Evolutionary conservation across 2,888 invertebrate species (phyloP).

Genomic region (Panopea generosa): DNA sequence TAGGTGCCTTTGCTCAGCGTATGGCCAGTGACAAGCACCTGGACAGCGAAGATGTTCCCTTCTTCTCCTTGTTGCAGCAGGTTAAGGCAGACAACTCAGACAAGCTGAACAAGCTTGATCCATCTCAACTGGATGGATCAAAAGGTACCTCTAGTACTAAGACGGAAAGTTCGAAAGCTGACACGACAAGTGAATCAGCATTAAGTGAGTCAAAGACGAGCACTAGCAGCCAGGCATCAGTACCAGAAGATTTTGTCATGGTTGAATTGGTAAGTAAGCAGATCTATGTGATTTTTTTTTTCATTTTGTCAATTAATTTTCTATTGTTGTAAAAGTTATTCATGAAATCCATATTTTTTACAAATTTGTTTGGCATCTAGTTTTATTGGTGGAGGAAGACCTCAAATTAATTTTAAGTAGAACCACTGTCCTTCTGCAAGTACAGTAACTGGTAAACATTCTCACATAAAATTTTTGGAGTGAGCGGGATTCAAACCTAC

Average conservation of each 20-base stretch:
- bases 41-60: slow-evolving; percentile 80
- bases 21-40: slow-evolving; percentile 57
- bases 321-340: too few species aligned
- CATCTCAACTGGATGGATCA: slow-evolving; percentile 21
- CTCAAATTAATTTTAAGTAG: too few species aligned
- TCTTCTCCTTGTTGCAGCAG: slow-evolving; percentile 77
- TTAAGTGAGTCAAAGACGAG: slow-evolving; percentile 68
- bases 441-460: too few species aligned
- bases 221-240: slow-evolving; percentile 72
- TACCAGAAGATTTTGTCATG: slow-evolving; percentile 90
- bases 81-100: slow-evolving; percentile 28
- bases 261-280: slow-evolving; percentile 90
- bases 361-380: too few species aligned
- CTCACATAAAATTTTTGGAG: too few species aligned
- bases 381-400: too few species aligned
- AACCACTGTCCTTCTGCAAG: too few species aligned
- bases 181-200: slow-evolving; percentile 45
- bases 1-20: slow-evolving; percentile 81
- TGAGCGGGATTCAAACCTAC: too few species aligned
- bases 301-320: too few species aligned
- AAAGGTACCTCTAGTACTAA: slow-evolving; percentile 50
- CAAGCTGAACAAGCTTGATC: slow-evolving; percentile 13
- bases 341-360: too few species aligned
- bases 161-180: slow-evolving; percentile 54
- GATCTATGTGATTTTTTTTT: too few species aligned